Evolutionary conservation across 2,888 invertebrate species (phyloP), one percentile per base, ranked within the genome.

Genomic region (Labia minor): DNA sequence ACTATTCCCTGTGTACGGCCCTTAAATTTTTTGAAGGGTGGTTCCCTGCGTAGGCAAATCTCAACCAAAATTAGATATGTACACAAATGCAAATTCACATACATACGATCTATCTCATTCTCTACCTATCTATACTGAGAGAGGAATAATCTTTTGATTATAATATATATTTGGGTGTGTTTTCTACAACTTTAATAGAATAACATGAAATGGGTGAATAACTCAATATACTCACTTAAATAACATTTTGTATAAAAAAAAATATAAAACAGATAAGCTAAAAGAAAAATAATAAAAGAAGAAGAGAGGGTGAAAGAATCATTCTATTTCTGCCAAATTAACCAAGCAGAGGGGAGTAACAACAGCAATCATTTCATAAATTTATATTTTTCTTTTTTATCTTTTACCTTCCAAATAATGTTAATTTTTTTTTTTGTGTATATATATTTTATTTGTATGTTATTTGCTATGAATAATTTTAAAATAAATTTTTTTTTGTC

Each of bases 211-310:
- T 33, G 67, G 49, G 49, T 64, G 65, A 65, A 65, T n/a, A n/a
- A n/a, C n/a, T n/a, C n/a, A n/a, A n/a, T 65, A 21, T 19, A 62
- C 26, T 11, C 18, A 69, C 67, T 70, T 70, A 70, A 70, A 37
- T 69, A 68, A 69, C 3, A 70, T 69, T 69, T 66, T 67, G 68
- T 66, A 67, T 67, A 67, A 67, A 67, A 61, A 68, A 62, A 63
- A 63, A 63, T 62, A 62, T 62, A 67, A 6, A 62, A 62, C 21
- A 63, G 16, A 49, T 49, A 62, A 33, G 62, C 33, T 18, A 64
- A 61, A 67, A 65, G 65, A 20, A 49, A 37, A 67, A 14, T 65
- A 21, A 62, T 33, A 62, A 21, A 61, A 68, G 61, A 37, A 67
- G 65, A 69, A 66, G 19, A 21, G 21, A 19, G 37, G 18, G 19